Base-by-base conservation (phyloP, 2,113 vertebrate species). In the Eretmodus cyanostictus region DNA sequence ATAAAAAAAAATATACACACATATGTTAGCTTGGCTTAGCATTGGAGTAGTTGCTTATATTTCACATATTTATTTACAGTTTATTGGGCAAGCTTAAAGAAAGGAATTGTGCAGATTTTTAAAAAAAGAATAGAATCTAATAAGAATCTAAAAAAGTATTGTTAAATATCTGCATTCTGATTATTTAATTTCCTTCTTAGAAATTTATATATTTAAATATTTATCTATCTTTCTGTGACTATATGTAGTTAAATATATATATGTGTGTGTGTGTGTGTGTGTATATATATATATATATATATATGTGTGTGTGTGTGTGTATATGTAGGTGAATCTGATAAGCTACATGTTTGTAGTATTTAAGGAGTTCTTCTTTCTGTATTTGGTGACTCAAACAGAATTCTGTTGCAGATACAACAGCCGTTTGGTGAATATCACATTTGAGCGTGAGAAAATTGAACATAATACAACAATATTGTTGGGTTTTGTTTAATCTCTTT, bases 241-340 rank as follows among this genome's bases (percentile, higher is more conserved):
- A 55, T 55, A 54, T 54, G n/a, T 24, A 55, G 10, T 6, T 54
- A n/a, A 0, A 49, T 51, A 19, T 5, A 19, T 24, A 2, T 6
- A 0, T 12, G 0, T 7, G 1, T 36, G 0, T 34, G 0, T 31
- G 0, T 34, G 2, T 6, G 2, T 29, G 0, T 31, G 0, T 31
- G 1, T 38, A 0, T 49, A 0, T 3, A 4, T 19, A 1, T 5
- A 0, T 40, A 1, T 49, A 2, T 53, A 0, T 6, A 3, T 2
- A 3, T 7, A 14, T 14, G 3, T 4, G 0, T 45, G 0, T 59
- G 10, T 19, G 5, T 34, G 34, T 14, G 13, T 4, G 0, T 45
- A 1, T 59, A 19, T 19, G 5, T 34, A 63, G 14, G 29, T 34
- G 5, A 2, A 16, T 36, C 31, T 63, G 16, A 34, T 63, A 12